A percentile compares a stretch with the other conserved stretches of the same genome.
These are phyloP conservation scores for Rhimphoctona megacephalus DNA, from an alignment of 2,888 invertebrate species.

Conservation along the genomic window DNA sequence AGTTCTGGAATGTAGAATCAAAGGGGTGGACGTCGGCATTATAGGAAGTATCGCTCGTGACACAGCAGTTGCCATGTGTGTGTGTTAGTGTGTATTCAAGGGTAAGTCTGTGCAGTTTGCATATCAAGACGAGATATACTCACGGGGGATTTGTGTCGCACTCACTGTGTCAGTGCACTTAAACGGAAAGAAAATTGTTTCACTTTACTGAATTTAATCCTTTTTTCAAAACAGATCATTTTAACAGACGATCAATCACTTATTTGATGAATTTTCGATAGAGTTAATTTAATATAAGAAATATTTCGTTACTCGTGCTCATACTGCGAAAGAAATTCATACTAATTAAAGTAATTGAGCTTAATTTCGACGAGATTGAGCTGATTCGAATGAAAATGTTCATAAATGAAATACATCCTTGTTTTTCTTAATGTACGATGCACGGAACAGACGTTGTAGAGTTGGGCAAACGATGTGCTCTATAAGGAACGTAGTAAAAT, in stretches of 20 bases:
- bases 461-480: constrained; percentile 30
- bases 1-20: constrained; percentile 66
- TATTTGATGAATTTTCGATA: background rate
- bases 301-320: background rate
- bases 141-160: background rate
- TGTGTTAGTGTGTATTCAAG: constrained; percentile 2
- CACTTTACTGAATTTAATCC: background rate
- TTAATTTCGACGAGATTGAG: background rate
- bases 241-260: background rate
- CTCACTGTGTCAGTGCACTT: constrained; percentile 7
- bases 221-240: background rate
- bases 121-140: constrained; percentile 7
- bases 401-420: constrained; percentile 18
- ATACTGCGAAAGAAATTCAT: background rate
- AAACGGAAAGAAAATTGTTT: constrained; percentile 13
- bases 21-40: constrained; percentile 40
- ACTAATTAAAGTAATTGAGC: background rate
- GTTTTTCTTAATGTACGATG: constrained; percentile 14
- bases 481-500: constrained; percentile 40
- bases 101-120: constrained; percentile 17
- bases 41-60: constrained; percentile 35
- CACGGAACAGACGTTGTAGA: constrained; percentile 34
- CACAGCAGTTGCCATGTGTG: background rate
- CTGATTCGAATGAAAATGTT: constrained; percentile 24
- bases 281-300: background rate